Base-by-base conservation (phyloP, 2,797 vertebrate species). In the Syngnathus acus region DNA sequence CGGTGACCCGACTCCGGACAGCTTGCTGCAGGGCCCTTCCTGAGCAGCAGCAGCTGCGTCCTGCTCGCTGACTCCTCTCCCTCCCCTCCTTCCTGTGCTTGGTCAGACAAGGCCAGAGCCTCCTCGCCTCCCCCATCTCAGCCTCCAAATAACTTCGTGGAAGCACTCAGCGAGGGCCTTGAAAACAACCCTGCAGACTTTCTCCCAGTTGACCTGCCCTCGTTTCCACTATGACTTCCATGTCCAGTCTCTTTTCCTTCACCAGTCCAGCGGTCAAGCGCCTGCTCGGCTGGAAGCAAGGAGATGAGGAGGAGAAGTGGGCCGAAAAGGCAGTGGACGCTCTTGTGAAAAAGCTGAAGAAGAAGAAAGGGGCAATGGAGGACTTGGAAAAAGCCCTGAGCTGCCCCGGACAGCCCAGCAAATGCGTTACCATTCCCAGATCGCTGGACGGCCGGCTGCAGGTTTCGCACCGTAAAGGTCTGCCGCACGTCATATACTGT, bases 171-270 rank as follows among this genome's bases (percentile, higher is more conserved):
- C 32, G 40, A 42, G 47, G 64, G 62, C 37, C 38, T 66, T 55
- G 21, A 45, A 54, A 59, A 65, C 42, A 40, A 45, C 8, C 40
- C 17, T 69, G 67, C 69, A 75, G 61, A 65, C 65, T 65, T 76
- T 71, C 68, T 69, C 62, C 68, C 70, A 71, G 32, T 69, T 64
- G 60, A 47, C 67, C 70, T 73, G 39, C 62, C 62, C 40, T 71
- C 59, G 54, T 73, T 59, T 78, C 62, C 76, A 85, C 78, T 74
- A 98, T 97, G 95, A 96, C 94, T 88, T 94, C 96, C 86, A 98
- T 99, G 97, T 97, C 97, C 87, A 99, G 97, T 89, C 93, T 98
- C 83, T 99, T 98, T 87, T 98, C 97, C 77, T 99, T 99, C 91
- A 99, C 96, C 80, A 98, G 97, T 90, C 96, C 96, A 64, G 96